Conservation (phyloP, 2,797 vertebrate species). For the Acestrorhynchus altus region DNA sequence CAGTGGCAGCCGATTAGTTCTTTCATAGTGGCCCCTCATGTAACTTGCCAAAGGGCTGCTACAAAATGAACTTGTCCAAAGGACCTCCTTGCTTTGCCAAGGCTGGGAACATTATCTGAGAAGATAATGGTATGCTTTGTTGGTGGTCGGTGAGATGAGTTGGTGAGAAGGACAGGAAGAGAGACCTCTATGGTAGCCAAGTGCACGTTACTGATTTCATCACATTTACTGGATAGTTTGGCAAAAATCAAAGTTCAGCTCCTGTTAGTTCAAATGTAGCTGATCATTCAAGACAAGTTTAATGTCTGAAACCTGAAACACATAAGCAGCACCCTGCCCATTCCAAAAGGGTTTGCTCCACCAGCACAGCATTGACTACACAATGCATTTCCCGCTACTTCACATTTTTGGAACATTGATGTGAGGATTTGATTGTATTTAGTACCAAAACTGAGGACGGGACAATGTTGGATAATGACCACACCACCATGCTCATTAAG, state of each 20-base stretch:
- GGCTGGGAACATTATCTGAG: constrained; percentile 5
- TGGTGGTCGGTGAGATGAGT: constrained; percentile 3
- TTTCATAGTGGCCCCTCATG: background rate
- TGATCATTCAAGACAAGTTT: background rate
- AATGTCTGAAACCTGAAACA: background rate
- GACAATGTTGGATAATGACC: no score
- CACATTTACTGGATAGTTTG: background rate
- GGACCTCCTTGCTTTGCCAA: background rate
- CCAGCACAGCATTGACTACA: no score
- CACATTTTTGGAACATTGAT: no score
- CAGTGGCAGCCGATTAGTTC: background rate
- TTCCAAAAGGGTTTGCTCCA: no score
- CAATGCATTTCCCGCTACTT: no score
- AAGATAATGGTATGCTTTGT: background rate
- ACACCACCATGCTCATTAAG: no score
- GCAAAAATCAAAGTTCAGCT: no score
- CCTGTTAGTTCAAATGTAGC: background rate
- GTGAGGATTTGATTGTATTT: no score
- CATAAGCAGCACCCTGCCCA: no score
- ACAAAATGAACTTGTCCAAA: constrained; percentile 6
- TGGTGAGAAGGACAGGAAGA: background rate
- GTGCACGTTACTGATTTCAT: background rate
- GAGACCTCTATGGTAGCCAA: background rate
- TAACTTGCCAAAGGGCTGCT: background rate
- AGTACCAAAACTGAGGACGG: no score